Evolutionary conservation across 2,888 invertebrate species (phyloP).

Genomic region (Gonocerus acuteangulatus): DNA sequence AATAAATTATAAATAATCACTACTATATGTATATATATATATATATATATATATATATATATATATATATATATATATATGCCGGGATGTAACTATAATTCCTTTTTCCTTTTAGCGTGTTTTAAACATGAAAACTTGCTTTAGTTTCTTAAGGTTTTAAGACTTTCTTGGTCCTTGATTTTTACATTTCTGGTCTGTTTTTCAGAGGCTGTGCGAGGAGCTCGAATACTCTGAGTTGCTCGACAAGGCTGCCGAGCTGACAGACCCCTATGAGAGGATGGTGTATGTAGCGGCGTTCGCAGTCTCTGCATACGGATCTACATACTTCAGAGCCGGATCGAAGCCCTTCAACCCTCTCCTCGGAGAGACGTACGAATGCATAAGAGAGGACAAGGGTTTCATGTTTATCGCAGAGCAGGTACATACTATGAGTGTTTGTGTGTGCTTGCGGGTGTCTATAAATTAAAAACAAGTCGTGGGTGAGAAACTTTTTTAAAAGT

Average conservation of each 20-base stretch:
- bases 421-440: constrained; percentile 25
- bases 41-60: too few relatives aligned
- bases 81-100: too few relatives aligned
- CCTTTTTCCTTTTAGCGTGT: too few relatives aligned
- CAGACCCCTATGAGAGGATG: constrained; percentile 63
- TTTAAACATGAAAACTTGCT: too few relatives aligned
- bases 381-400: constrained; percentile 69
- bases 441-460: too few relatives aligned
- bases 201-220: constrained; percentile 69
- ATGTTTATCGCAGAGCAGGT: constrained; percentile 72
- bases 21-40: too few relatives aligned
- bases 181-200: too few relatives aligned
- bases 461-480: too few relatives aligned
- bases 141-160: too few relatives aligned
- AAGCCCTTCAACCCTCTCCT: constrained; percentile 80
- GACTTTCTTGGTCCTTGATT: not conserved
- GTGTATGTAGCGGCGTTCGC: constrained; percentile 69
- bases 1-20: too few relatives aligned
- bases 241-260: constrained; percentile 62
- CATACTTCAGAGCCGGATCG: constrained; percentile 65
- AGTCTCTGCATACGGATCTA: constrained; percentile 68
- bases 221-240: constrained; percentile 73
- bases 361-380: constrained; percentile 75
- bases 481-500: too few relatives aligned
- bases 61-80: too few relatives aligned